Conservation (phyloP, 2,888 invertebrate species). For the Euzophera pinguis region DNA sequence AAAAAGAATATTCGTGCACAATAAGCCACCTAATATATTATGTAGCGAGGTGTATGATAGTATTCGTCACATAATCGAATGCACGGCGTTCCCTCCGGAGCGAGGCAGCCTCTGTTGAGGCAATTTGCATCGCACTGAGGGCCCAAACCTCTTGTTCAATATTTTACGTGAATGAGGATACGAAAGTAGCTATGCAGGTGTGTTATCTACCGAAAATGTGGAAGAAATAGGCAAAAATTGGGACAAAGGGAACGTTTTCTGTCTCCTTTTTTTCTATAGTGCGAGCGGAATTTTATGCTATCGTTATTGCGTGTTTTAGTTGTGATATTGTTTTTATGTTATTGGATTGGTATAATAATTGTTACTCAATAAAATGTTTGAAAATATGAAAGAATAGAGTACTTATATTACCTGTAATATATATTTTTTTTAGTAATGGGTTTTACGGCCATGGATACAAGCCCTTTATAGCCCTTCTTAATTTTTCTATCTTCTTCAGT, state of each 20-base stretch:
- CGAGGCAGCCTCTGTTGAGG: slow-evolving; percentile 26
- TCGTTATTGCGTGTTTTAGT: neutral
- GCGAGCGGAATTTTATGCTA: neutral
- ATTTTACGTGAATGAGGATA: slow-evolving; percentile 27
- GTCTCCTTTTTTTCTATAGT: neutral
- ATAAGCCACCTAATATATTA: slow-evolving; percentile 10
- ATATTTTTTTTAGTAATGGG: too few relatives aligned
- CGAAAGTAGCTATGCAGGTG: slow-evolving; percentile 10
- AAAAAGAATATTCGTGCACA: neutral
- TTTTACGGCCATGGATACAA: too few relatives aligned
- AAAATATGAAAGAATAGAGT: too few relatives aligned
- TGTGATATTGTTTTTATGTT: neutral
- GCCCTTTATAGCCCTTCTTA: too few relatives aligned
- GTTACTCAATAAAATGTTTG: too few relatives aligned
- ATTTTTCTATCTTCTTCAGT: too few relatives aligned
- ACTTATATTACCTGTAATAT: too few relatives aligned
- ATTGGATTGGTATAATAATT: too few relatives aligned
- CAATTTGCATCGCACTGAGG: slow-evolving; percentile 36
- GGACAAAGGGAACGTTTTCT: neutral
- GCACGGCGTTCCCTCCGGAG: slow-evolving; percentile 33
- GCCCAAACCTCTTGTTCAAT: slow-evolving; percentile 24
- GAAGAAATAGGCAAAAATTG: slow-evolving; percentile 7
- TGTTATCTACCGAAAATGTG: slow-evolving; percentile 6
- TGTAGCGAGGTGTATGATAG: slow-evolving; percentile 18
- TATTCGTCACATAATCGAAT: slow-evolving; percentile 44